Conservation (phyloP, 2,113 vertebrate genomes). For the Thomomys bottae region DNA sequence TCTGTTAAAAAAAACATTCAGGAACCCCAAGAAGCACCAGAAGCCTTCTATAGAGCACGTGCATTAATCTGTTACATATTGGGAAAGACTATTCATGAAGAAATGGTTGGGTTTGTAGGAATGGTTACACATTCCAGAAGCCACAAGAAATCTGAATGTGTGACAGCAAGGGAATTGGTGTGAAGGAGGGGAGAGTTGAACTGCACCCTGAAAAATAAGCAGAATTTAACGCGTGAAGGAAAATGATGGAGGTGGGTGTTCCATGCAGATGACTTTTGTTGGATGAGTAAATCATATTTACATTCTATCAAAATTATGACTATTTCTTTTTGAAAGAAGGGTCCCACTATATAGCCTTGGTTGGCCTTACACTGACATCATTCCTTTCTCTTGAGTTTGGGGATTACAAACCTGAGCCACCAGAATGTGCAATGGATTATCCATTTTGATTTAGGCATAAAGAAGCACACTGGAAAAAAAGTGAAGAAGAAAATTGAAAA, state of each 20-base stretch:
- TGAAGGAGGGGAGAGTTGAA: background rate
- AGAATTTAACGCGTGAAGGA: background rate
- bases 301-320: background rate
- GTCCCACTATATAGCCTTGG: no score
- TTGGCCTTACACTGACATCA: background rate
- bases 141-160: background rate
- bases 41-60: background rate
- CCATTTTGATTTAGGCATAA: background rate
- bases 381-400: no score
- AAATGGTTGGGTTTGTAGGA: background rate
- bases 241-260: background rate
- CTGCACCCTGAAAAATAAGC: background rate
- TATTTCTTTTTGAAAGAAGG: no score
- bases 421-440: background rate
- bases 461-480: background rate
- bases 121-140: background rate
- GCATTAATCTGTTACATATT: background rate
- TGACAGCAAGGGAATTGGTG: background rate
- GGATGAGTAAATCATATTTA: background rate
- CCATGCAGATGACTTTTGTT: background rate
- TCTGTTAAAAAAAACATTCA: background rate
- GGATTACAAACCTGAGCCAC: no score
- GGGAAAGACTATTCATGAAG: background rate
- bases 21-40: background rate
- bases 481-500: background rate